Percentiles rank a stretch among this genome's conserved stretches.
Evolutionary conservation across 2,797 vertebrate genomes (phyloP).

Genomic region (Dryobates pubescens): DNA sequence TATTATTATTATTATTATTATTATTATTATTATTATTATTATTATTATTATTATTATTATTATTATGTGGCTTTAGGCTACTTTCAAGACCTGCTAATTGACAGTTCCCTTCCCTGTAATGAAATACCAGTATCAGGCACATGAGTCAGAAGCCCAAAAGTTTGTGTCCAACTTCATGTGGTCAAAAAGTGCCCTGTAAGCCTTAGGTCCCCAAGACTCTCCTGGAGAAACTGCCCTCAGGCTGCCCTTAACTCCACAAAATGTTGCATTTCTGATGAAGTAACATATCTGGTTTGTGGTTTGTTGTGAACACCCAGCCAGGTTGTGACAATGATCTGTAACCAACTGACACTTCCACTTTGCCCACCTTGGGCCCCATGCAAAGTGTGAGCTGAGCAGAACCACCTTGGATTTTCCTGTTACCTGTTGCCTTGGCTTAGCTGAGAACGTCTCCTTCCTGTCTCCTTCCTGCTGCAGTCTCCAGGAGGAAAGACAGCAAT

Average conservation of each 20-base stretch:
- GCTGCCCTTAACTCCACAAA: not conserved
- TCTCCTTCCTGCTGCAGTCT: not conserved
- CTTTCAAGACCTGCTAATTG: not conserved
- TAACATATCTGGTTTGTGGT: fast-evolving
- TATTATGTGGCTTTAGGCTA: not conserved
- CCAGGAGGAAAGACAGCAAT: not conserved
- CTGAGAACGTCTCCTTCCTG: not conserved
- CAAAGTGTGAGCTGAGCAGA: not conserved
- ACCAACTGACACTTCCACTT: not conserved
- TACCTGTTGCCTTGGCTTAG: not conserved
- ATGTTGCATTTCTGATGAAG: not conserved
- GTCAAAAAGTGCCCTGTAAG: not conserved
- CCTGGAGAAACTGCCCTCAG: not conserved
- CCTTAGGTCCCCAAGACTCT: not conserved
- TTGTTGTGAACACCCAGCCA: not conserved
- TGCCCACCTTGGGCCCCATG: fast-evolving
- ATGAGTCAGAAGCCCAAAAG: not conserved
- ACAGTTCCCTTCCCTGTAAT: not conserved
- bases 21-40: no score
- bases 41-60: fast-evolving
- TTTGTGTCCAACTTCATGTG: not conserved
- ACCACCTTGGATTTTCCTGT: not conserved
- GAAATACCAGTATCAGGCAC: fast-evolving
- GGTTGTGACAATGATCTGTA: not conserved
- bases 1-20: no score